Base-by-base conservation (phyloP, 2,888 invertebrate genomes). In the Junonia oenone region DNA sequence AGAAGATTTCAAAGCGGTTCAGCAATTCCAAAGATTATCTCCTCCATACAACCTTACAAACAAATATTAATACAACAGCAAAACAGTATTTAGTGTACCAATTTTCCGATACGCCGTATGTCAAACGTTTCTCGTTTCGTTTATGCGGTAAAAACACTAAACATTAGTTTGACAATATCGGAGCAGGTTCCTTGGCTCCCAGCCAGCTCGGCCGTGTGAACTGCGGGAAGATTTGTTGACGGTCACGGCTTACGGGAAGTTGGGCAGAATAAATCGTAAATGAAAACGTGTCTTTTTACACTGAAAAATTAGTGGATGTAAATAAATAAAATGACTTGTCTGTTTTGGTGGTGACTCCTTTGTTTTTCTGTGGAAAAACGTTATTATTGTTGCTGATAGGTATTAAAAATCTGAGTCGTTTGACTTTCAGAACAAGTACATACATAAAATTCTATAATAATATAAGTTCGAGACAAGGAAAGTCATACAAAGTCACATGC, bases 141-240 rank as follows among this genome's bases (percentile, higher is more conserved):
- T 45, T 15, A 38, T 45, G 22, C 46, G 33, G 29, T 38, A 33
- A 38, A 45, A 55, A 19, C 11, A 51, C 50, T 45, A 31, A 46
- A 59, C 53, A 38, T 37, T 40, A 51, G 53, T 60, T 52, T 49
- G 59, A 52, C 58, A 54, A 53, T 56, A 58, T 53, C 47, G 48
- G 35, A 52, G 40, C 43, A 47, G 37, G 49, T 45, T 51, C 43
- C 14, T 45, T 61, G 57, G 58, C 56, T 5, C 8, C 8, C 11
- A 22, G 53, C 53, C 53, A 54, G 40, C 31, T 19, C 45, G 46
- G 45, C 55, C 43, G 48, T 57, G 55, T 37, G 31, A 45, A 14
- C 11, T 5, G 22, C 15, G 11, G 14, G 51, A 26, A 51, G 51
- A 26, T 45, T 26, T 35, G 45, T 37, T 45, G 26, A 52, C 45